Evolutionary conservation across 2,113 vertebrate species (phyloP), one percentile per base, ranked within the genome.

Genomic region (Leucoraja erinaceus): DNA sequence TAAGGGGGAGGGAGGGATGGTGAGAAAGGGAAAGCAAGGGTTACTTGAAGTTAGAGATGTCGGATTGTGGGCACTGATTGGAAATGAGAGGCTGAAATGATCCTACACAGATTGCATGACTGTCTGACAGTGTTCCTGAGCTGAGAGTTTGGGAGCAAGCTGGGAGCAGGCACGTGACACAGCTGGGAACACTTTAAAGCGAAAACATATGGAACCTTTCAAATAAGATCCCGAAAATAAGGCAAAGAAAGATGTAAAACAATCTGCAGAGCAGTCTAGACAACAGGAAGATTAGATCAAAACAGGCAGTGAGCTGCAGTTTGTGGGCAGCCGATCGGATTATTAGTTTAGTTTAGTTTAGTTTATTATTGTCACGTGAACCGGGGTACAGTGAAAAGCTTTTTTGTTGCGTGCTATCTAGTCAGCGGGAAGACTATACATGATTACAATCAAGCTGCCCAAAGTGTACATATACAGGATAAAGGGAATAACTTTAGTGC

Each of bases 281-380:
- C 83, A 88, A 88, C 83, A 88, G 83, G 83, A 88, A 88, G 59
- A n/a, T 61, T 59, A 5, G n/a, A 88, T 88, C 59, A 88, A 88
- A 88, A 88, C 83, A 88, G 9, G n/a, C 59, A 88, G 28, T 1
- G 12, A 88, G 83, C 83, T 31, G 56, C 56, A 88, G 12, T 63
- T 63, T 66, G 59, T 63, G 83, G 83, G 83, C 25, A 88, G 83
- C 12, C 59, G 16, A 7, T 16, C 83, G 63, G 83, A 66, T 63
- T 88, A 88, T 88, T 88, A 47, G 38, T 47, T 47, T 47, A 47
- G 38, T 47, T 47, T 47, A 47, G 38, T 47, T 47, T 47, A 47
- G 38, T 47, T 47, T 47, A 47, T 47, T 47, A 47, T 47, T 47
- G 38, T 47, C 38, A 47, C 38, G 38, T 47, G 38, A 1, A 47